These are phyloP conservation scores for Nesoenas mayeri DNA, from an alignment of 2,113 vertebrate species.

Conservation along the genomic window DNA sequence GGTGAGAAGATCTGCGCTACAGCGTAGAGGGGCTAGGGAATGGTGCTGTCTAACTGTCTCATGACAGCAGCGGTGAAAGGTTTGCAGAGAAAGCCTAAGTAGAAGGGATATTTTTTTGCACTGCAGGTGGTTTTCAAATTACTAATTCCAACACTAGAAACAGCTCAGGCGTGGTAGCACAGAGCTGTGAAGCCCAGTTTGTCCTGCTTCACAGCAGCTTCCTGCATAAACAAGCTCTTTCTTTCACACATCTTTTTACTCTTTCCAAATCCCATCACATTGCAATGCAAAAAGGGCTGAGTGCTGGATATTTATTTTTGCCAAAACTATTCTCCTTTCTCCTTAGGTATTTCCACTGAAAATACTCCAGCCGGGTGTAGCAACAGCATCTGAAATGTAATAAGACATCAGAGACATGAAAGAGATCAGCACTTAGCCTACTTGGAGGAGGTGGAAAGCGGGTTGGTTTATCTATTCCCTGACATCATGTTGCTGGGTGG, in stretches of 20 bases:
- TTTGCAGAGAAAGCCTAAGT: neutral
- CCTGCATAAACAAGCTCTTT: slow-evolving; percentile 1
- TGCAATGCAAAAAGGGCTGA: slow-evolving; percentile 20
- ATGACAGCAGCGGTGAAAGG: neutral
- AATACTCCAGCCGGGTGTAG: neutral
- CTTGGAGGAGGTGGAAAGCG: neutral
- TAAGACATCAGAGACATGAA: slow-evolving; percentile 33
- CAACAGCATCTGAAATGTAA: slow-evolving; percentile 34
- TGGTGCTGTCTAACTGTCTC: neutral
- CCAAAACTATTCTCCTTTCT: slow-evolving; percentile 21
- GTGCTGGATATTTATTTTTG: slow-evolving; percentile 11
- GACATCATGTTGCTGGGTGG: neutral
- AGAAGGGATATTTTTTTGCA: neutral
- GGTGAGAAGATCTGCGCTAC: neutral
- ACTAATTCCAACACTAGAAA: neutral
- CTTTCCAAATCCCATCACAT: neutral
- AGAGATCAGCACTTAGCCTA: neutral
- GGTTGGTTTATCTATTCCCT: neutral
- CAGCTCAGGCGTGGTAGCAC: neutral
- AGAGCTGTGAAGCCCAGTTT: neutral
- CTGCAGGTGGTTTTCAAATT: slow-evolving; percentile 39
- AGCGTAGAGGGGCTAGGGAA: accelerated
- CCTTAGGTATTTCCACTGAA: slow-evolving; percentile 31
- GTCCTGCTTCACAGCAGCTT: slow-evolving; percentile 43
- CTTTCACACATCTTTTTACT: slow-evolving; percentile 11